Conservation (phyloP, 2,888 invertebrate species). For the Heteromyza rotundicornis region DNA sequence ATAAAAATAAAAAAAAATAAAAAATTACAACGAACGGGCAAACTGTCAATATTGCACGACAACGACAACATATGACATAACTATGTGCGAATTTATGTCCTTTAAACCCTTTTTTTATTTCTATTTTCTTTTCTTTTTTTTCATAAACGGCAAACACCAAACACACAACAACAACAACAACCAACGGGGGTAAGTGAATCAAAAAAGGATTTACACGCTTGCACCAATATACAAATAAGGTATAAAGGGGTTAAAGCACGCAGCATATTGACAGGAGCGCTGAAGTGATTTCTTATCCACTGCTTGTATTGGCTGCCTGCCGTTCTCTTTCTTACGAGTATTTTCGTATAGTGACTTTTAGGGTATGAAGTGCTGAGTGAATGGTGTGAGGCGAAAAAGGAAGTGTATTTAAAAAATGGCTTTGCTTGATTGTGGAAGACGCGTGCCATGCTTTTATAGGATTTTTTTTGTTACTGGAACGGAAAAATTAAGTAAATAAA, state of each 20-base stretch:
- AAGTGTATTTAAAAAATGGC: too few relatives aligned
- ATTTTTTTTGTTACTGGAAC: too few relatives aligned
- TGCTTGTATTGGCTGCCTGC: slow-evolving; percentile 5
- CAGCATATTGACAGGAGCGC: slow-evolving; percentile 21
- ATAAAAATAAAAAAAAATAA: too few relatives aligned
- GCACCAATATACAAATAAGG: slow-evolving; percentile 53
- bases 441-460: too few relatives aligned
- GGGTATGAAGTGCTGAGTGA: too few relatives aligned
- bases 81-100: slow-evolving; percentile 54
- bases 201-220: slow-evolving; percentile 45
- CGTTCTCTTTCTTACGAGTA: too few relatives aligned
- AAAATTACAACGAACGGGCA: neutral
- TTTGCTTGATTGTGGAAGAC: too few relatives aligned
- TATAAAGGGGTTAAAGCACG: slow-evolving; percentile 32
- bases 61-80: slow-evolving; percentile 46
- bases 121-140: too few relatives aligned
- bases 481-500: too few relatives aligned
- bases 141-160: too few relatives aligned
- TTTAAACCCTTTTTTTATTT: slow-evolving; percentile 46
- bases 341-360: too few relatives aligned
- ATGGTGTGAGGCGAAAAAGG: too few relatives aligned
- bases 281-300: slow-evolving; percentile 22
- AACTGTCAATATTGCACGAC: slow-evolving; percentile 12
- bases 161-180: neutral
- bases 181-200: neutral